These are phyloP conservation scores for Ormyrus rosae DNA, from an alignment of 2,888 invertebrate species.

Conservation along the genomic window DNA sequence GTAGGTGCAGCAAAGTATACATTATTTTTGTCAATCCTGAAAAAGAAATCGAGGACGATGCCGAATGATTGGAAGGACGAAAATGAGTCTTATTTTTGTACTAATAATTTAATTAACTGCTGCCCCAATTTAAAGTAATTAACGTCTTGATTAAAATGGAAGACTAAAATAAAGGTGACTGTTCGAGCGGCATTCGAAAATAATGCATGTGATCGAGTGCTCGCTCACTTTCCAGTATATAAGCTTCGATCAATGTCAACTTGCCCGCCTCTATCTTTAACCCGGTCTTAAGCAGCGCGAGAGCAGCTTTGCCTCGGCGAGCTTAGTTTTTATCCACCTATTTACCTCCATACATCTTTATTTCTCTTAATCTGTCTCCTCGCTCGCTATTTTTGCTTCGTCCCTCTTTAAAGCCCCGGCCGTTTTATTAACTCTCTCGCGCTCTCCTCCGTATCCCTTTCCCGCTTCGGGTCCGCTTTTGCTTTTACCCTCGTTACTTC, in stretches of 20 bases:
- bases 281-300: background rate
- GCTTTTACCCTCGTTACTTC: constrained; percentile 48
- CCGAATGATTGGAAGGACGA: too few relatives aligned
- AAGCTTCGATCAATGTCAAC: constrained; percentile 39
- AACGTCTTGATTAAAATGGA: too few relatives aligned
- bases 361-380: constrained; percentile 56
- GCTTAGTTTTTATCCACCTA: constrained; percentile 46
- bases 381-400: constrained; percentile 39
- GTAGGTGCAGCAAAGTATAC: too few relatives aligned
- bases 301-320: background rate
- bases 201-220: too few relatives aligned
- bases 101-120: too few relatives aligned
- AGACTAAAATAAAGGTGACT: too few relatives aligned
- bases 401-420: constrained; percentile 9
- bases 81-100: too few relatives aligned
- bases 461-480: constrained; percentile 23
- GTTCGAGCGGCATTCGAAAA: too few relatives aligned
- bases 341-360: constrained; percentile 52
- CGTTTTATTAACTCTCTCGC: constrained; percentile 42
- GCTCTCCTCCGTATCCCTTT: constrained; percentile 22
- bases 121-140: too few relatives aligned
- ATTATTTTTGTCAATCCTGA: too few relatives aligned
- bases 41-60: too few relatives aligned
- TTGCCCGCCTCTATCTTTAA: constrained; percentile 28
- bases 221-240: background rate